Percentiles rank a stretch among this genome's conserved stretches.
These are phyloP conservation scores for Hedya salicella DNA, from an alignment of 2,888 invertebrate species.

Conservation along the genomic window DNA sequence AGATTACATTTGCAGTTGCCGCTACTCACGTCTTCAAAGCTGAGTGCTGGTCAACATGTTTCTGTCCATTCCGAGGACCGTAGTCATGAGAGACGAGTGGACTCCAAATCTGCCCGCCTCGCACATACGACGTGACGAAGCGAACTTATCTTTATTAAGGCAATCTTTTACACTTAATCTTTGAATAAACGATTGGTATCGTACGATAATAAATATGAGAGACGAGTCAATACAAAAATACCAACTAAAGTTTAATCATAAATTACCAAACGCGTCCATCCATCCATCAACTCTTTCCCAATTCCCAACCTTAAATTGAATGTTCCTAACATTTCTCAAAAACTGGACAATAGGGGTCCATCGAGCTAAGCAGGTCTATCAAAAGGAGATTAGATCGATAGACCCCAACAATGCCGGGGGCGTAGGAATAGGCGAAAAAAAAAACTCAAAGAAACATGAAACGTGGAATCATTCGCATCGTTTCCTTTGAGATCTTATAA, in stretches of 20 bases:
- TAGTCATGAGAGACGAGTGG: too few relatives aligned
- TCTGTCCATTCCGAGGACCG: too few relatives aligned
- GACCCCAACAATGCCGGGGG: conserved; percentile 77
- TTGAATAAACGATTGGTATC: too few relatives aligned
- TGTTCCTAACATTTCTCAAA: conserved; percentile 53
- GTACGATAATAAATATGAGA: background rate
- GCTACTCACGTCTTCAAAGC: too few relatives aligned
- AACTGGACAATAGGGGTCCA: conserved; percentile 79
- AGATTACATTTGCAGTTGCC: too few relatives aligned
- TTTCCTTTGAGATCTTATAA: conserved; percentile 81
- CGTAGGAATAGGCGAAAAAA: conserved; percentile 69
- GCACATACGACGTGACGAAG: too few relatives aligned
- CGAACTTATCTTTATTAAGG: too few relatives aligned
- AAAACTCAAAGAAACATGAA: conserved; percentile 79
- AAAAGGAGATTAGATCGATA: conserved; percentile 83
- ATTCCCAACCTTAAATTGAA: conserved; percentile 57
- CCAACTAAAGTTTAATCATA: conserved; percentile 14
- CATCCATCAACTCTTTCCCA: conserved; percentile 76
- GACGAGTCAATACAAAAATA: background rate
- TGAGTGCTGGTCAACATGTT: too few relatives aligned
- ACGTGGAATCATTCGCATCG: conserved; percentile 84
- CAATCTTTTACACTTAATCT: too few relatives aligned
- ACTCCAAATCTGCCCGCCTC: too few relatives aligned
- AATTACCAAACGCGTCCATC: conserved; percentile 34
- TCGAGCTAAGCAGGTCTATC: conserved; percentile 78